Conservation (phyloP, 1,140 invertebrate species). For the Pseudomyrmex gracilis region DNA sequence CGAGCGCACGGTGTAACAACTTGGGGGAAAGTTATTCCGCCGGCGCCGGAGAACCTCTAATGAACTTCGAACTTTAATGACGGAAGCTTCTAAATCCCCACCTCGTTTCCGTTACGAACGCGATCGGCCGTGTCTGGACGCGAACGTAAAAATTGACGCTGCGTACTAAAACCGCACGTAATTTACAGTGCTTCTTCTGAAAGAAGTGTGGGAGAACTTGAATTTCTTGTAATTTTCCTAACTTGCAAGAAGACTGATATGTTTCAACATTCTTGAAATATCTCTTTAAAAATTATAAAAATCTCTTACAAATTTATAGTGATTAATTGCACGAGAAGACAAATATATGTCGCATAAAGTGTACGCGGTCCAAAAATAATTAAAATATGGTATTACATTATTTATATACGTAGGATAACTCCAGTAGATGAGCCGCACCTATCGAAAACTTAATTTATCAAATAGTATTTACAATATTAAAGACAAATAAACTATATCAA, state of each 20-base stretch:
- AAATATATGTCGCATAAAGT: not conserved
- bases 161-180: not conserved
- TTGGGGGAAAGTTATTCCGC: slow-evolving; percentile 55
- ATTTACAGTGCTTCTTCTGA: not conserved
- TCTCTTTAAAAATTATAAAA: not conserved
- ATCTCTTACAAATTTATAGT: no score
- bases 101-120: slow-evolving; percentile 4
- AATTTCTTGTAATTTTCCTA: slow-evolving; percentile 8
- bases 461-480: no score
- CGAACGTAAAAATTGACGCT: slow-evolving; percentile 44
- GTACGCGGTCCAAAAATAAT: no score
- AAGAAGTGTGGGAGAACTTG: no score
- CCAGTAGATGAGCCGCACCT: no score
- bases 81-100: slow-evolving; percentile 26
- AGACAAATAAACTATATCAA: no score
- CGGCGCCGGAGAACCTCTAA: slow-evolving; percentile 8
- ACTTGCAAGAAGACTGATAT: not conserved
- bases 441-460: no score
- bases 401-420: no score
- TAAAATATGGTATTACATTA: no score
- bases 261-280: not conserved
- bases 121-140: slow-evolving; percentile 15
- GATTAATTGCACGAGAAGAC: not conserved
- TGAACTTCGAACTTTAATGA: slow-evolving; percentile 70
- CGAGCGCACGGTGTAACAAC: slow-evolving; percentile 46